Percentiles rank a stretch among this genome's conserved stretches.
Conservation (phyloP, 35 echinoderm and acorn worm genomes). For the Apostichopus japonicus region DNA sequence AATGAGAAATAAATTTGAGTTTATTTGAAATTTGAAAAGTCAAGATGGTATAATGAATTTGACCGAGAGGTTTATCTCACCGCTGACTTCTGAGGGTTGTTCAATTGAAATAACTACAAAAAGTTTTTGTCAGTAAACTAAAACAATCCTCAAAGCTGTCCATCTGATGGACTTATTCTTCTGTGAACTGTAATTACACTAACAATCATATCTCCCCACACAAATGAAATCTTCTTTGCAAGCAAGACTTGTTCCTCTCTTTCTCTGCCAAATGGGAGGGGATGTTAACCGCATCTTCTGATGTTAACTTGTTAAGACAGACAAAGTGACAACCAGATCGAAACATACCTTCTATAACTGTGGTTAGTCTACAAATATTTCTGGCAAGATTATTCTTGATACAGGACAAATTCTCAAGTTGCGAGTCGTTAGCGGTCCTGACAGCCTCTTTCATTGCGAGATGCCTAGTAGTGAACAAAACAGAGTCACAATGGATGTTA, state of each 20-base stretch:
- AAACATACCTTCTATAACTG: conserved; percentile 25
- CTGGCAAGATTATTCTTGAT: conserved; percentile 28
- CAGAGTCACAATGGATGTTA: neutral
- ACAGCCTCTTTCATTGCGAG: conserved; percentile 19
- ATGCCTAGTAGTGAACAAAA: conserved; percentile 8
- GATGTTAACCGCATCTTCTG: conserved; percentile 14
- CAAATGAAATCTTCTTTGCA: too few species aligned
- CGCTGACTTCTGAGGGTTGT: too few species aligned
- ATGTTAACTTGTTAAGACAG: neutral
- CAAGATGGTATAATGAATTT: too few species aligned
- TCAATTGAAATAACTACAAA: too few species aligned
- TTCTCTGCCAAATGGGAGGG: neutral
- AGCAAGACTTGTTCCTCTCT: too few species aligned
- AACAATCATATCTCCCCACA: too few species aligned
- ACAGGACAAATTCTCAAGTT: conserved; percentile 25
- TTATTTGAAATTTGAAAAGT: neutral
- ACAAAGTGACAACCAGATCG: neutral
- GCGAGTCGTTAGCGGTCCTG: neutral
- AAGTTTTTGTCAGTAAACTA: too few species aligned
- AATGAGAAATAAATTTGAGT: neutral
- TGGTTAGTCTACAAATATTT: conserved; percentile 27
- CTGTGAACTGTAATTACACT: too few species aligned
- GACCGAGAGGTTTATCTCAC: too few species aligned
- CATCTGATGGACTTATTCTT: too few species aligned
- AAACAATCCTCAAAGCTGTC: too few species aligned